Percentiles rank a stretch among this genome's conserved stretches.
Conservation (phyloP, 2,888 invertebrate genomes). For the Asteroscopus sphinx region DNA sequence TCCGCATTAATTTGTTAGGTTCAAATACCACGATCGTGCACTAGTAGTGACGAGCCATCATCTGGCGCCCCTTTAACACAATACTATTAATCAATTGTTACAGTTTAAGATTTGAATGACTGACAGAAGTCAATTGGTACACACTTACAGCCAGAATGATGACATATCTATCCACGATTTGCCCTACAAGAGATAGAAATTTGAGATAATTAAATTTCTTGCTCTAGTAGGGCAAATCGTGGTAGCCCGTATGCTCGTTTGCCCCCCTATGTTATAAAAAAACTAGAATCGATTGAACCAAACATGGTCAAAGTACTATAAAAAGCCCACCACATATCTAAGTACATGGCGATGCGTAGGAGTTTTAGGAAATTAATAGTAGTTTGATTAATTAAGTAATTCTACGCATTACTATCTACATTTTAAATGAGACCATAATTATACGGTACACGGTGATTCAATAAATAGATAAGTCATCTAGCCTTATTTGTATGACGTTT, state of each 20-base stretch:
- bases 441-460: constrained; percentile 7
- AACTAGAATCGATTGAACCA: too few relatives aligned
- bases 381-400: constrained; percentile 26
- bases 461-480: constrained; percentile 20
- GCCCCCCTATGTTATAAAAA: too few relatives aligned
- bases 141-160: too few relatives aligned
- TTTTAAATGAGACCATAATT: constrained; percentile 16
- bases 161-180: too few relatives aligned
- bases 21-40: constrained; percentile 30
- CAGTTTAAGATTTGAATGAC: constrained; percentile 2
- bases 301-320: too few relatives aligned
- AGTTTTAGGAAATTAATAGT: constrained; percentile 23
- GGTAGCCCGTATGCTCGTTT: too few relatives aligned
- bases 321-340: constrained; percentile 16
- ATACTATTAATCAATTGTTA: constrained; percentile 27
- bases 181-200: too few relatives aligned
- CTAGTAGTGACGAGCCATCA: constrained; percentile 29
- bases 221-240: too few relatives aligned
- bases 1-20: constrained; percentile 29
- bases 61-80: constrained; percentile 12
- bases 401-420: constrained; percentile 2
- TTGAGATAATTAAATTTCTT: too few relatives aligned
- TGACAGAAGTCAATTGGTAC: constrained; percentile 1
- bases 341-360: constrained; percentile 31
- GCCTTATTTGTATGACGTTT: constrained; percentile 10